Conservation (phyloP, 2,888 invertebrate genomes). For the Endomychus coccineus region DNA sequence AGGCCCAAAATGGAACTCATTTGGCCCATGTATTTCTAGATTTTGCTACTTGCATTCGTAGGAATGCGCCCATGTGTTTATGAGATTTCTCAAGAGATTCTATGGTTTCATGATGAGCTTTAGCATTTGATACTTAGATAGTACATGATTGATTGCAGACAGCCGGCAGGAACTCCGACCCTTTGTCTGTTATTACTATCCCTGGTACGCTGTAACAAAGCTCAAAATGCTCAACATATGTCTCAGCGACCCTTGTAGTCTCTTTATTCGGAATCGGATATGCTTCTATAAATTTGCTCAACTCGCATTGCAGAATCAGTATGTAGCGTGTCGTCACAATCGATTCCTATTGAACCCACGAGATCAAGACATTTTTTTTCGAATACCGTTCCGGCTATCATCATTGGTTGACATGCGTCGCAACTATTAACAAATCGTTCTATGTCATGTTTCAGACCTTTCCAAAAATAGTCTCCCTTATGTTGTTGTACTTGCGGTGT, state of each 20-base stretch:
- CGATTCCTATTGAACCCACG: conserved; percentile 6
- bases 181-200: conserved; percentile 17
- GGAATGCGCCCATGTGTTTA: too few relatives aligned
- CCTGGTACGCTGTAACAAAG: conserved; percentile 7
- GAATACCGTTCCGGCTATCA: conserved; percentile 8
- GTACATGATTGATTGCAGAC: conserved; percentile 16
- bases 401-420: conserved; percentile 6
- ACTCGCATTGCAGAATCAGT: conserved; percentile 11
- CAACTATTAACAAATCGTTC: too few relatives aligned
- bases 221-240: conserved; percentile 12
- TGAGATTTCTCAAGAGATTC: too few relatives aligned
- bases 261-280: conserved; percentile 6
- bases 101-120: too few relatives aligned
- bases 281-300: conserved; percentile 4
- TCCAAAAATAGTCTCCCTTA: not conserved
- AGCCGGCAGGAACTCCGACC: conserved; percentile 18
- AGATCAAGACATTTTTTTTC: conserved; percentile 9
- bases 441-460: not conserved
- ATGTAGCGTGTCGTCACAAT: conserved; percentile 2
- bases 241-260: conserved; percentile 2
- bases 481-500: not conserved
- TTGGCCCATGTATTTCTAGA: too few relatives aligned
- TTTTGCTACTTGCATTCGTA: too few relatives aligned
- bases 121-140: too few relatives aligned
- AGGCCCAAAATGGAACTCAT: too few relatives aligned